phyloP scores from a whole-genome alignment of 2,797 vertebrate genomes.

The Pseudomugil gertrudae region DNA sequence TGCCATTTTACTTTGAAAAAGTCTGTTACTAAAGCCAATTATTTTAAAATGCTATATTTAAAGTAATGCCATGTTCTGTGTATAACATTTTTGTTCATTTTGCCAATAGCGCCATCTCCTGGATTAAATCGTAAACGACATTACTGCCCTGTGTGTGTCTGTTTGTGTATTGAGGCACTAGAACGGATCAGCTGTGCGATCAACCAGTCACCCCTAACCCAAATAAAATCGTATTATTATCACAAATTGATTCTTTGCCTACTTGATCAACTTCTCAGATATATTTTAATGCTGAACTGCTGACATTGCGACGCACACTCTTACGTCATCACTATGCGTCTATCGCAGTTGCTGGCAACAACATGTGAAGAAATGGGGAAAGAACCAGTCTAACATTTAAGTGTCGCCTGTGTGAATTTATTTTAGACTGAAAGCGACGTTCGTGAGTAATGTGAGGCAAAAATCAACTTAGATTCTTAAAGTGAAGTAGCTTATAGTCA shows the following conservation, averaged over 20 bases:
- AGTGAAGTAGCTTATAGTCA: neutral
- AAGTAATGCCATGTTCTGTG: no score
- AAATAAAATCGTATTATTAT: no score
- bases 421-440: rapidly evolving
- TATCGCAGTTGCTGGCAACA: neutral
- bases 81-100: neutral
- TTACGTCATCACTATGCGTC: constrained; percentile 59
- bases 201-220: no score
- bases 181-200: neutral
- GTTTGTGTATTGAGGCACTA: neutral
- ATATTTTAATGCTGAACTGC: no score
- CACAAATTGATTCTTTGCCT: no score
- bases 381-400: constrained; percentile 1
- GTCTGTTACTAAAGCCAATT: neutral
- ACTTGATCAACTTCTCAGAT: no score
- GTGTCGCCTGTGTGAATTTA: rapidly evolving
- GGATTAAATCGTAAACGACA: neutral
- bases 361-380: constrained; percentile 62
- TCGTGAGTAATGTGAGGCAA: neutral
- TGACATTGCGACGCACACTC: rapidly evolving
- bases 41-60: no score
- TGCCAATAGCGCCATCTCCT: constrained; percentile 35
- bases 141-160: no score
- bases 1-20: no score
- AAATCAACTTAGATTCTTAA: neutral